Base-by-base conservation (phyloP, 2,113 vertebrate species). In the Hystrix cristata region DNA sequence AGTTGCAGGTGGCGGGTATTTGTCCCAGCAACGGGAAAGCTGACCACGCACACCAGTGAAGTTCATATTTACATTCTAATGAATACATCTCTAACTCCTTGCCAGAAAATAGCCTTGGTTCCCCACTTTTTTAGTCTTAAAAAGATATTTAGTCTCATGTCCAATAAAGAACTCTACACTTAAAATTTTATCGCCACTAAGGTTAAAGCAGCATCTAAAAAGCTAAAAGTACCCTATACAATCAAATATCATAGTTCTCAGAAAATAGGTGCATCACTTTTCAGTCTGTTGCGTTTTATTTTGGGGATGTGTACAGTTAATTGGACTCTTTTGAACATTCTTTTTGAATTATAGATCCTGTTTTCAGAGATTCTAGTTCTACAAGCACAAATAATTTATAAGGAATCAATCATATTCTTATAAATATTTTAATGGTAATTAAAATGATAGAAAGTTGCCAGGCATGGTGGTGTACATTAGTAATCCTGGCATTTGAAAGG, bases 81-180 rank as follows among this genome's bases (percentile, higher is more conserved):
- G n/a, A 60, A n/a, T 43, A 65, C 55, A 51, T 38, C 34, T 80
- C 59, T 12, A 65, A 51, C 57, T 38, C 14, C 23, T 74, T 90
- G 23, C 3, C 31, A 64, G 43, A 25, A 64, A 78, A 78, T 21
- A 53, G 13, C 43, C 46, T 34, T 21, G n/a, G 5, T 16, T 43
- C 3, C 13, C 5, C 57, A 10, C 19, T 48, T 76, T 34, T 5
- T 59, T 31, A 88, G 43, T 59, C 16, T 57, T 31, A 13, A 84
- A 97, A 93, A 91, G 51, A 46, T 82, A 90, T 95, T 62, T 72
- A 59, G 29, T 86, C 78, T 87, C 23, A 38, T 67, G 67, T 25
- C 80, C 34, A 74, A 55, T 72, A 93, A 85, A 65, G 31, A 43
- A 57, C 16, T 67, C 34, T 76, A 19, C 14, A 84, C 43, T 81